Conservation (phyloP, 2,888 invertebrate genomes). For the Lithosia quadra region DNA sequence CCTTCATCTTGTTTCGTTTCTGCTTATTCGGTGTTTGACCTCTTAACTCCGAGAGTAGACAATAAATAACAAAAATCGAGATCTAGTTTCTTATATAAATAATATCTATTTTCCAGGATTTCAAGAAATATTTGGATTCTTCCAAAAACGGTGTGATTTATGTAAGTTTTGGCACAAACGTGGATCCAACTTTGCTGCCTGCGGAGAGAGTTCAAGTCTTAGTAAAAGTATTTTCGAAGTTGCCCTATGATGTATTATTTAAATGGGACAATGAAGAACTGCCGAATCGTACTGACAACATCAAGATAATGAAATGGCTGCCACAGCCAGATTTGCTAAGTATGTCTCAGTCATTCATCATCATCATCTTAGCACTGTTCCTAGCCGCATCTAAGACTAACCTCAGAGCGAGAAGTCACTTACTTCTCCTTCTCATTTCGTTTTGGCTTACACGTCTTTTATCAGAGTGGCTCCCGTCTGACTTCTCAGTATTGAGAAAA, state of each 20-base stretch:
- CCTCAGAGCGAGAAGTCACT: not conserved
- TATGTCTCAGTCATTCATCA: conserved; percentile 36
- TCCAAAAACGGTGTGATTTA: conserved; percentile 69
- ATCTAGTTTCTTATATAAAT: not conserved
- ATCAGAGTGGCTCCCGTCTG: not conserved
- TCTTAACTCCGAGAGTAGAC: too few relatives aligned
- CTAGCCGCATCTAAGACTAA: not conserved
- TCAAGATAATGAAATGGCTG: conserved; percentile 68
- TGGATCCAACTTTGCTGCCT: conserved; percentile 60
- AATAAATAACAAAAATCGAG: not conserved
- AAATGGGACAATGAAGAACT: conserved; percentile 69
- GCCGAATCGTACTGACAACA: conserved; percentile 57
- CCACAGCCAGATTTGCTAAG: conserved; percentile 66
- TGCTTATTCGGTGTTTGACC: too few relatives aligned
- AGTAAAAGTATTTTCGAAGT: conserved; percentile 62
- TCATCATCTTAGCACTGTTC: not conserved
- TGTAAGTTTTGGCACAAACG: conserved; percentile 70
- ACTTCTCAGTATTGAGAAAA: not conserved
- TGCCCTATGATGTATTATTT: conserved; percentile 74
- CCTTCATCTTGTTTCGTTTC: too few relatives aligned
- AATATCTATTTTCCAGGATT: conserved; percentile 44
- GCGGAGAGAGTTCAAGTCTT: conserved; percentile 55
- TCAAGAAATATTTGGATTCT: conserved; percentile 63
- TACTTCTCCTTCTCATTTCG: not conserved
- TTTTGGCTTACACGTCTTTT: too few relatives aligned